phyloP scores from a whole-genome alignment of 2,888 invertebrate species.

The Brenthis hecate region DNA sequence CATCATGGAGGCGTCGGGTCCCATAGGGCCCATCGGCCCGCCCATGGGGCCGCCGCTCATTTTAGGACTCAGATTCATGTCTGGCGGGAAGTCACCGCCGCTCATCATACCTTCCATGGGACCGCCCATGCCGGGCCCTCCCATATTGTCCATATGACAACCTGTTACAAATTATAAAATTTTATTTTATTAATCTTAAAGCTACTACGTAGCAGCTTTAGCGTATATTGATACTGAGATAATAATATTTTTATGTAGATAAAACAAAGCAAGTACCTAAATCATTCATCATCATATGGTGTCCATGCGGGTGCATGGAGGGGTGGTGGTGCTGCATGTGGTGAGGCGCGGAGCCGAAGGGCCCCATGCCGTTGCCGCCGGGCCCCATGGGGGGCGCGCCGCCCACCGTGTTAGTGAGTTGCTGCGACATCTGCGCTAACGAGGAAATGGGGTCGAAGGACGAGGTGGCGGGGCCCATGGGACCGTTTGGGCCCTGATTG shows the following conservation, averaged over 20 bases:
- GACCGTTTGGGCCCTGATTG: constrained; percentile 79
- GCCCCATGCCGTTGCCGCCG: constrained; percentile 63
- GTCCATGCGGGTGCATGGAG: constrained; percentile 72
- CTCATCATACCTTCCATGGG: constrained; percentile 82
- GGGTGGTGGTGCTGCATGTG: constrained; percentile 76
- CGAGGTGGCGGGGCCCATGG: constrained; percentile 80
- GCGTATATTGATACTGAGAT: neutral
- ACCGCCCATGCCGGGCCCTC: constrained; percentile 77
- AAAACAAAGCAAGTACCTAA: constrained; percentile 56
- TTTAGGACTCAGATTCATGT: constrained; percentile 85
- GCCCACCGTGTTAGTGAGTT: constrained; percentile 89
- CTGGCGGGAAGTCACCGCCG: constrained; percentile 74
- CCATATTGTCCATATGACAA: constrained; percentile 80
- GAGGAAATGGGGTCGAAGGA: constrained; percentile 96
- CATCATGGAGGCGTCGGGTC: constrained; percentile 84
- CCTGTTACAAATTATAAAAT: constrained; percentile 50
- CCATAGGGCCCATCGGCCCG: constrained; percentile 79
- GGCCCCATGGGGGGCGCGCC: constrained; percentile 71
- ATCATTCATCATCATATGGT: constrained; percentile 81
- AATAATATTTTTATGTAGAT: too few relatives aligned
- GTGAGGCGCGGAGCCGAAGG: constrained; percentile 69
- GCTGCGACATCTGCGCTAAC: constrained; percentile 96
- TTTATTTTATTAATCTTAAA: neutral
- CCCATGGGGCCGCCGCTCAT: constrained; percentile 82
- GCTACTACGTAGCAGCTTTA: neutral